A percentile compares a stretch with the other conserved stretches of the same genome.
phyloP scores from a whole-genome alignment of 2,888 invertebrate species.

The Meiosimyza decipiens region DNA sequence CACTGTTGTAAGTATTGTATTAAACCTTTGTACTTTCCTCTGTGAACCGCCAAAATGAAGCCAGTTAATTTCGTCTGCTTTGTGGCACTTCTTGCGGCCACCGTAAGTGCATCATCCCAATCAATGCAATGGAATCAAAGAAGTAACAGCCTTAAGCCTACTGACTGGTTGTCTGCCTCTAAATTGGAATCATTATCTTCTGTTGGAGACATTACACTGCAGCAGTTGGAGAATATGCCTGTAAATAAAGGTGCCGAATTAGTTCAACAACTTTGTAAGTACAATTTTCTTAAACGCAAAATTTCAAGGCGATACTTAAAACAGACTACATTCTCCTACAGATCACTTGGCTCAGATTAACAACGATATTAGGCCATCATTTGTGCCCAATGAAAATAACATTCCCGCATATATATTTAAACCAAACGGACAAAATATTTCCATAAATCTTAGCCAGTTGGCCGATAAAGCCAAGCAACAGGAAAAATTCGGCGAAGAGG shows the following conservation, averaged over 20 bases:
- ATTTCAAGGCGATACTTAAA: neutral
- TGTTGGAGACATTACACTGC: constrained; percentile 52
- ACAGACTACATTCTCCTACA: constrained; percentile 31
- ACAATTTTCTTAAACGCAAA: neutral
- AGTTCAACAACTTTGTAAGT: constrained; percentile 57
- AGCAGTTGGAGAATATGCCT: constrained; percentile 55
- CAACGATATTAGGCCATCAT: constrained; percentile 51
- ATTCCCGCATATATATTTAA: constrained; percentile 52
- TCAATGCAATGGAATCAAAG: constrained; percentile 24
- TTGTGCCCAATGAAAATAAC: constrained; percentile 53
- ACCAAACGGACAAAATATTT: constrained; percentile 50
- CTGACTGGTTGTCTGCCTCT: constrained; percentile 54
- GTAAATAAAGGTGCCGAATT: constrained; percentile 54
- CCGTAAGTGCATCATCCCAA: constrained; percentile 45
- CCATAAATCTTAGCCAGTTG: constrained; percentile 52
- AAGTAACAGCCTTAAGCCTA: constrained; percentile 50
- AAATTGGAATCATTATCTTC: constrained; percentile 53
- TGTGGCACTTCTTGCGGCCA: constrained; percentile 51
- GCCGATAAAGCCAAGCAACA: constrained; percentile 50
- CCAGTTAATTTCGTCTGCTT: constrained; percentile 51
- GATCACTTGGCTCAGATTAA: constrained; percentile 59
- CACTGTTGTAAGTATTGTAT: constrained; percentile 37
- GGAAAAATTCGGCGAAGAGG: constrained; percentile 55
- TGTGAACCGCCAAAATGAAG: constrained; percentile 49
- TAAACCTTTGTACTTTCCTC: neutral